Evolutionary conservation across 2,797 vertebrate species (phyloP), one percentile per base, ranked within the genome.

Genomic region (Amblyraja radiata): DNA sequence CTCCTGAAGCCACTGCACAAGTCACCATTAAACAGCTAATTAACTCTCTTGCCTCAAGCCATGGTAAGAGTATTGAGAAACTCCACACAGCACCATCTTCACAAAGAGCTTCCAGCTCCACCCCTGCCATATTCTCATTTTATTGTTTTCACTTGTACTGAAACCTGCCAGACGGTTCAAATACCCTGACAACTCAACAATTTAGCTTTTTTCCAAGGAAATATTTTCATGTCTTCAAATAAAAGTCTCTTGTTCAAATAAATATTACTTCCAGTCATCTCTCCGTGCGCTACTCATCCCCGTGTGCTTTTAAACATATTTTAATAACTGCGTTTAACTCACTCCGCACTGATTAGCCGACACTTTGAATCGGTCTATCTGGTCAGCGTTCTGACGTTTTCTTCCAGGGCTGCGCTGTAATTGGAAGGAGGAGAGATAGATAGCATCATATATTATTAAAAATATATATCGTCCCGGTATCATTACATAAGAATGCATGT

Each of bases 241-340:
- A 73, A 90, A 90, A 73, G 65, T 54, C 7, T 54, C 23, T 28
- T 65, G 58, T 86, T 86, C 14, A 65, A 88, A 68, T 21, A 21
- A 8, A 21, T 65, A 32, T 65, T 68, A 68, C 63, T 65, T 88
- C n/a, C n/a, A 68, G n/a, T 32, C n/a, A 1, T 21, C 21, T 68
- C 32, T 28, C n/a, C 32, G 46, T 4, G 2, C 46, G 28, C 16
- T 88, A n/a, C 23, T 36, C 23, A 46, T 91, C 32, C 46, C 68
- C 65, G 54, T 39, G 32, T 74, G 68, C 71, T 74, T 74, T 91
- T 39, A 46, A 54, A 74, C 32, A 21, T 28, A 36, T 68, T 36
- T 88, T 71, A 90, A 71, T 90, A 63, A 90, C 23, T n/a, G 58
- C 63, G 68, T 92, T 92, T 92, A 54, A 46, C 25, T 92, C 90